These are phyloP conservation scores for Epirrita christyi DNA, from an alignment of 2,888 invertebrate species.

Conservation along the genomic window DNA sequence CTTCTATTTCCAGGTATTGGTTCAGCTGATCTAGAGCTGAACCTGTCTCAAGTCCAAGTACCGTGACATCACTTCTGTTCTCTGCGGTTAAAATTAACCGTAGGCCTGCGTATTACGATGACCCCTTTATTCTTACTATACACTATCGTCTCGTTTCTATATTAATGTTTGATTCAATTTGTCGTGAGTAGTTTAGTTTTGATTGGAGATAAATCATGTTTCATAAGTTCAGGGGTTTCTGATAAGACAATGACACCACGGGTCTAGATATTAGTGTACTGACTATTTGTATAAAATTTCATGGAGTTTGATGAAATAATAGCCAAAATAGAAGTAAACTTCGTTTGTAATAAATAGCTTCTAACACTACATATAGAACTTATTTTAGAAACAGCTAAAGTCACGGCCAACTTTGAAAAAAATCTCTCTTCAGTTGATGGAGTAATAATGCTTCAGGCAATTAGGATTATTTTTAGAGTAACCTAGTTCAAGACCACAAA, in stretches of 20 bases:
- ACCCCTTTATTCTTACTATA: conserved; percentile 48
- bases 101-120: conserved; percentile 39
- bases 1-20: conserved; percentile 9
- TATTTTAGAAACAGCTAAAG: background rate
- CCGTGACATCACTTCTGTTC: conserved; percentile 27
- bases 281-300: too few relatives aligned
- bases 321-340: too few relatives aligned
- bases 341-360: background rate
- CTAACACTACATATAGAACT: background rate
- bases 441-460: conserved; percentile 55
- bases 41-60: conserved; percentile 29
- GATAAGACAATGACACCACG: conserved; percentile 34
- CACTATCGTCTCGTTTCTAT: conserved; percentile 41
- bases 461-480: conserved; percentile 46
- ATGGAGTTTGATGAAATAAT: too few relatives aligned
- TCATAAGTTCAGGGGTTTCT: conserved; percentile 51
- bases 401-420: background rate
- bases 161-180: conserved; percentile 49
- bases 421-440: conserved; percentile 7
- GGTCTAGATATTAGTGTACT: too few relatives aligned
- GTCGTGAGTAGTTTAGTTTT: too few relatives aligned
- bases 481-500: conserved; percentile 65
- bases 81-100: conserved; percentile 37
- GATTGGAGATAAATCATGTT: conserved; percentile 40
- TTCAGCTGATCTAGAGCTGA: conserved; percentile 16